These are phyloP conservation scores for Mylabris phalerata DNA, from an alignment of 1,140 invertebrate species.

Conservation along the genomic window DNA sequence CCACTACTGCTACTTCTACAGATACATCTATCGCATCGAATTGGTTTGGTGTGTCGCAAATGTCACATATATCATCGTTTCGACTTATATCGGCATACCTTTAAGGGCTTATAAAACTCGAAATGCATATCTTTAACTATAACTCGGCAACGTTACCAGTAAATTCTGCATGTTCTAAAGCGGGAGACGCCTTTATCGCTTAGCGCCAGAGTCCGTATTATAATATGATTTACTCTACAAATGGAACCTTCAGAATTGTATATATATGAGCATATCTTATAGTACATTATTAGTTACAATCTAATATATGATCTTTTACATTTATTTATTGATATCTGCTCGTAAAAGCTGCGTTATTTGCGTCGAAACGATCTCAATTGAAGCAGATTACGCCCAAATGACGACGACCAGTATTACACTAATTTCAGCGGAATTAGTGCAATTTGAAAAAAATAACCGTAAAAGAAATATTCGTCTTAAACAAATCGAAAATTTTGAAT, in stretches of 20 bases:
- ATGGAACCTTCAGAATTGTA: slow-evolving; percentile 21
- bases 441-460: too few relatives aligned
- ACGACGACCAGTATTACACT: too few relatives aligned
- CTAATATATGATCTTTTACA: slow-evolving; percentile 3
- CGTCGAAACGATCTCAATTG: too few relatives aligned
- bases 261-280: slow-evolving; percentile 22
- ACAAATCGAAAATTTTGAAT: too few relatives aligned
- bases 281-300: slow-evolving; percentile 8
- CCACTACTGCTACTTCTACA: too few relatives aligned
- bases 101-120: slow-evolving; percentile 29
- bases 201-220: slow-evolving; percentile 29
- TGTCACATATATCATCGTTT: slow-evolving; percentile 25
- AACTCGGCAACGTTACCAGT: slow-evolving; percentile 25
- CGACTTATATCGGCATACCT: slow-evolving; percentile 26
- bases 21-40: not conserved
- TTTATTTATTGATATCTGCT: too few relatives aligned
- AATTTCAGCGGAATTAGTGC: too few relatives aligned
- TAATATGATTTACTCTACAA: slow-evolving; percentile 30
- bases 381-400: too few relatives aligned
- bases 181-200: slow-evolving; percentile 31
- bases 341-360: too few relatives aligned
- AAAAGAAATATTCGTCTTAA: too few relatives aligned
- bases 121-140: slow-evolving; percentile 30
- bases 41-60: not conserved
- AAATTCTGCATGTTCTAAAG: slow-evolving; percentile 26